Evolutionary conservation across 2,797 vertebrate genomes (phyloP), one percentile per base, ranked within the genome.

Genomic region (Meriones psammophilus): DNA sequence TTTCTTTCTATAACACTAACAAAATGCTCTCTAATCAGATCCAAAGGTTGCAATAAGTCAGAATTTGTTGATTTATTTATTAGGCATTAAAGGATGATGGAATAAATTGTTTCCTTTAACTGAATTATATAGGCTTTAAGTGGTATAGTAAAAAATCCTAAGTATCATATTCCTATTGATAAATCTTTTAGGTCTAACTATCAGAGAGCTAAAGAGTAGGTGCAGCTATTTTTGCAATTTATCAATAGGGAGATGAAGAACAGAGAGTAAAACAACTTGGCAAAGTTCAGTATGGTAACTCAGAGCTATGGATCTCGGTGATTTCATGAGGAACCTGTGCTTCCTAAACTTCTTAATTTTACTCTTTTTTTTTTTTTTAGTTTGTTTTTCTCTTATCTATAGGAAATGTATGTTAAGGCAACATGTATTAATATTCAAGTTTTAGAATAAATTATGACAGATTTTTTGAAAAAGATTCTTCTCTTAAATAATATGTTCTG

Each of bases 381-480:
- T 84, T 96, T 94, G 5, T 71, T 24, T 78, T 92, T 93, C 26
- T 88, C 9, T 77, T 14, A 17, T 60, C 12, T 79, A 4, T 54
- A 42, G 4, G 15, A 54, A 22, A 81, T 90, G 76, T 3, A 36
- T 5, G 26, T 76, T 74, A 88, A 73, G 4, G 30, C 14, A 81
- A n/a, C 10, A 50, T 26, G 14, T 68, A 93, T 88, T 89, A 60
- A 50, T 92, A 77, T 60, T 64, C 60, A 73, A 28, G 5, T 5
- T 91, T 76, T 39, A 69, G 0, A 22, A 73, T 77, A 87, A 86
- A 50, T 26, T 4, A 33, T 56, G 22, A 33, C 5, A 30, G 18
- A 77, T 92, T 92, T 95, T 4, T 42, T 42, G 42, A 42, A 42
- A 42, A 42, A 5, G 42, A 42, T 42, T 42, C 5, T 42, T 42